phyloP scores from a whole-genome alignment of 1,140 invertebrate genomes.

The Drosophila subobscura region DNA sequence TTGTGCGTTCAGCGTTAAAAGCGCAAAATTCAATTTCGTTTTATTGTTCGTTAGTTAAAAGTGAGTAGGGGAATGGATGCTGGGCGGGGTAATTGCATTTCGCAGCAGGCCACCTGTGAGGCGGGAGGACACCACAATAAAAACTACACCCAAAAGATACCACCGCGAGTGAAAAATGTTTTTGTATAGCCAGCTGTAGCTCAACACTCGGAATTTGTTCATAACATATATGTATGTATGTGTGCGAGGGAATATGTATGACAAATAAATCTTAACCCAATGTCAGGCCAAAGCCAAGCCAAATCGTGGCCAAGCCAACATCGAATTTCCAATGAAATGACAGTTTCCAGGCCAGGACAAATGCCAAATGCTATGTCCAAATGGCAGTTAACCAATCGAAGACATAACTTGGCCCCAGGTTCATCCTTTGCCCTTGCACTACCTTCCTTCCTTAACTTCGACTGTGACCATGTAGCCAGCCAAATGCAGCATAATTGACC shows the following conservation, averaged over 20 bases:
- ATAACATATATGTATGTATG: too few species aligned
- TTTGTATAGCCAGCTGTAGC: slow-evolving; percentile 10
- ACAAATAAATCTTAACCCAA: too few species aligned
- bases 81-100: slow-evolving; percentile 69
- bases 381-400: too few species aligned
- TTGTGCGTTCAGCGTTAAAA: slow-evolving; percentile 78
- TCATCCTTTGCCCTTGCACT: too few species aligned
- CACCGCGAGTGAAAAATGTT: slow-evolving; percentile 60
- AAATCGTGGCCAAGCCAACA: too few species aligned
- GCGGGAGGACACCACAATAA: slow-evolving; percentile 4
- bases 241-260: too few species aligned
- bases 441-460: background rate
- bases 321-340: too few species aligned
- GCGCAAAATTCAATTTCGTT: slow-evolving; percentile 81
- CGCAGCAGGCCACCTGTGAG: slow-evolving; percentile 64
- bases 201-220: background rate
- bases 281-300: too few species aligned
- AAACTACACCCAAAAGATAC: slow-evolving; percentile 16
- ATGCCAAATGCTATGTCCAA: too few species aligned
- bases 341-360: too few species aligned
- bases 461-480: slow-evolving; percentile 8
- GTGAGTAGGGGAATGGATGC: slow-evolving; percentile 23
- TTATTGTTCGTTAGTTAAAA: slow-evolving; percentile 79
- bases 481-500: slow-evolving; percentile 42
- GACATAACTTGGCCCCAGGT: too few species aligned